These are phyloP conservation scores for Automeris io DNA, from an alignment of 2,888 invertebrate species.

Conservation along the genomic window DNA sequence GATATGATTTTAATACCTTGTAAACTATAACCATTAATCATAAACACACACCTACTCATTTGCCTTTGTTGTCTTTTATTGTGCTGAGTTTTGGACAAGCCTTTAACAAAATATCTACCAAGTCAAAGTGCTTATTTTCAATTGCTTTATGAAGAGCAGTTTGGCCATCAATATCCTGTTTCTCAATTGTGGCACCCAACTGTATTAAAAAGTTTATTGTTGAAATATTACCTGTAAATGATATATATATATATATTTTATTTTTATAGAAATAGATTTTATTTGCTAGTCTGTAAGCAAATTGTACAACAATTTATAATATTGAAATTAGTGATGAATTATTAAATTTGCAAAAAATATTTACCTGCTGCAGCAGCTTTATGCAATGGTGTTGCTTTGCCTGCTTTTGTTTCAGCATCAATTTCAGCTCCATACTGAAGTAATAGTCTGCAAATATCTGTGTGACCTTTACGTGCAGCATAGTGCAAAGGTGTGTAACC, in stretches of 20 bases:
- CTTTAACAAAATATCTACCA: conserved; percentile 56
- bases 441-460: conserved; percentile 81
- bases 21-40: not conserved
- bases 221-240: conserved; percentile 76
- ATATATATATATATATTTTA: not conserved
- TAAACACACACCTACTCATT: conserved; percentile 6
- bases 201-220: conserved; percentile 82
- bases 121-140: conserved; percentile 66
- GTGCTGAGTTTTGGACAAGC: conserved; percentile 44
- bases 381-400: conserved; percentile 87
- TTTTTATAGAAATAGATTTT: not conserved
- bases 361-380: conserved; percentile 86
- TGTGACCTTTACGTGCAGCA: conserved; percentile 88
- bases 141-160: conserved; percentile 88
- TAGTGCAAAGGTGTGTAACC: conserved; percentile 95
- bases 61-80: conserved; percentile 56
- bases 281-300: not conserved
- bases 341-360: not conserved
- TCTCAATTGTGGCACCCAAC: conserved; percentile 77
- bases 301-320: not conserved
- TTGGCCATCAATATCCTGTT: conserved; percentile 87
- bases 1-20: not conserved
- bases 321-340: not conserved
- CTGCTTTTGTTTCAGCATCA: conserved; percentile 85
- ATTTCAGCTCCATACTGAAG: conserved; percentile 83